phyloP scores from a whole-genome alignment of 1,140 invertebrate species.

The Calosoma granatense region DNA sequence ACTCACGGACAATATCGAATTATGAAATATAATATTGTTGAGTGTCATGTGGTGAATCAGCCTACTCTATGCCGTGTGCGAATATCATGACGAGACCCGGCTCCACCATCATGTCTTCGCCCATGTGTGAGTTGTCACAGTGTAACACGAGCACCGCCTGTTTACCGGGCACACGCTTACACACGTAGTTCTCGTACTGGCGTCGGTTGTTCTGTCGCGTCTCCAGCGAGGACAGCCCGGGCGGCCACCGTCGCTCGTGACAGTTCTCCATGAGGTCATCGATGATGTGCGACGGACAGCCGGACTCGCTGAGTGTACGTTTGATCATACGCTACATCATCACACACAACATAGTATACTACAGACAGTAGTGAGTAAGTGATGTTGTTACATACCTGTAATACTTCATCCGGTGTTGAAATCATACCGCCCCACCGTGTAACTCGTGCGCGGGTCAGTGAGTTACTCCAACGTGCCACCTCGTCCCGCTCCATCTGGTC shows the following conservation, averaged over 20 bases:
- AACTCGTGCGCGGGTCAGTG: conserved; percentile 74
- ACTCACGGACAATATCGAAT: too few relatives aligned
- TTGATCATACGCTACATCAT: conserved; percentile 77
- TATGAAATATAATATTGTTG: too few relatives aligned
- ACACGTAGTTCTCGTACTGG: conserved; percentile 89
- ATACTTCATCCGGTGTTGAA: conserved; percentile 85
- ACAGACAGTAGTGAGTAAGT: background rate
- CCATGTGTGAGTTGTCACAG: conserved; percentile 91
- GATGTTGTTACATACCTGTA: conserved; percentile 56
- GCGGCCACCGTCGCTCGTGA: conserved; percentile 89
- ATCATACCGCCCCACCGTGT: conserved; percentile 97
- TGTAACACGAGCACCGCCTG: conserved; percentile 90
- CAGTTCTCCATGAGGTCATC: conserved; percentile 96
- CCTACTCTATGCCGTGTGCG: conserved; percentile 95
- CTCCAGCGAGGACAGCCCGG: conserved; percentile 83
- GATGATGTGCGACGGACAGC: conserved; percentile 84
- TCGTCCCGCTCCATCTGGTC: conserved; percentile 90
- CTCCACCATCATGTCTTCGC: conserved; percentile 90
- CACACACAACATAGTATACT: conserved; percentile 10
- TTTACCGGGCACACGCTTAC: conserved; percentile 87
- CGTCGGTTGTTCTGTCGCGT: conserved; percentile 85
- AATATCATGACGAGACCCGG: conserved; percentile 98
- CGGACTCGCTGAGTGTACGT: conserved; percentile 80
- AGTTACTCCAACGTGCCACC: conserved; percentile 82
- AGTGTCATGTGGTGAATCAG: too few relatives aligned